A percentile compares a stretch with the other conserved stretches of the same genome.
Evolutionary conservation across 2,797 vertebrate genomes (phyloP).

Genomic region (Mergus octosetaceus): DNA sequence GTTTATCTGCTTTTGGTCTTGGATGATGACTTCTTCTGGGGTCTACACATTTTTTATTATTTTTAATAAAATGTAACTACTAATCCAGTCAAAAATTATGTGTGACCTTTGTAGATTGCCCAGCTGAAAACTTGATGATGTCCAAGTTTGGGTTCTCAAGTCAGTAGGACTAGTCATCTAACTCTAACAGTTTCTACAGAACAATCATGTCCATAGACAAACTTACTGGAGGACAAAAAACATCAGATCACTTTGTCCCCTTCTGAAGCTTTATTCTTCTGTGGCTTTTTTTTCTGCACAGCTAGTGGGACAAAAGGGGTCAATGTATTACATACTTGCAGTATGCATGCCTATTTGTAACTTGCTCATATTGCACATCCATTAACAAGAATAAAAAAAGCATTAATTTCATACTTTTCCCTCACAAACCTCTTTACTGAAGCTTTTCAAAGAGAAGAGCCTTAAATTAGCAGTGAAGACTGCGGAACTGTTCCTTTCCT

Average conservation of each 20-base stretch:
- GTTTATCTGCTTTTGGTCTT: neutral
- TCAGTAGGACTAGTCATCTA: neutral
- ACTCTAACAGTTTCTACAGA: neutral
- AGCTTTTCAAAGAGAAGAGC: neutral
- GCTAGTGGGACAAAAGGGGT: neutral
- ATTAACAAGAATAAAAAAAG: neutral
- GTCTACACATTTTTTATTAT: accelerated
- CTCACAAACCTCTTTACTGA: neutral
- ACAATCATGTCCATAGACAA: neutral
- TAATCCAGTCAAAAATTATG: neutral
- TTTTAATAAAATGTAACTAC: neutral
- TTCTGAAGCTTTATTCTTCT: neutral
- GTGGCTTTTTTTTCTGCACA: neutral
- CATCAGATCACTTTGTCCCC: neutral
- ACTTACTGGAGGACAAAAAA: neutral
- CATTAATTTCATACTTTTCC: neutral
- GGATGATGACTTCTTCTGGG: neutral
- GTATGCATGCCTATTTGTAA: neutral
- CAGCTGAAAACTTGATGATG: accelerated
- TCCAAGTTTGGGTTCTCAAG: neutral
- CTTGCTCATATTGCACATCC: neutral
- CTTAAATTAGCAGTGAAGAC: neutral
- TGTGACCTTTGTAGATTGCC: neutral
- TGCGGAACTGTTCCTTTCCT: neutral
- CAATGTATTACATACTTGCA: neutral